phyloP scores from a whole-genome alignment of 2,888 invertebrate genomes.

The Sturmia bella region DNA sequence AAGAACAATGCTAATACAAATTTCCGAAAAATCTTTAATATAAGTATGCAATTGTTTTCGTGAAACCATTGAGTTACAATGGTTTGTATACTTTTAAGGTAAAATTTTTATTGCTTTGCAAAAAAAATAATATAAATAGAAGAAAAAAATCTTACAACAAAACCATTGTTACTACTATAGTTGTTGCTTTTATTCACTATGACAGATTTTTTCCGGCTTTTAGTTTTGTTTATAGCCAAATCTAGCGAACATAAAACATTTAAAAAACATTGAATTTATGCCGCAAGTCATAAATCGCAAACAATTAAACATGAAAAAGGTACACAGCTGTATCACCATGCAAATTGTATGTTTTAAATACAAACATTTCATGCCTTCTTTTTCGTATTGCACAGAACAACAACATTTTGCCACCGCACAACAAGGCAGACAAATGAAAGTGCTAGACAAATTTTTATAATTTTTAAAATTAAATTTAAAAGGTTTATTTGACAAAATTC shows the following conservation, averaged over 20 bases:
- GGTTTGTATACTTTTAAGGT: not conserved
- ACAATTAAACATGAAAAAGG: constrained; percentile 44
- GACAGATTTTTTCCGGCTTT: constrained; percentile 46
- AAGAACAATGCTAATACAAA: constrained; percentile 38
- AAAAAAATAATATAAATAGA: constrained; percentile 4
- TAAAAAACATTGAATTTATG: constrained; percentile 57
- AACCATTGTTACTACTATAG: constrained; percentile 23
- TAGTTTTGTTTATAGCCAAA: constrained; percentile 42
- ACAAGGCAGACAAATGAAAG: constrained; percentile 26
- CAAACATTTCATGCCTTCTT: constrained; percentile 66
- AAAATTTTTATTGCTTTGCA: constrained; percentile 37
- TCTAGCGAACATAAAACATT: constrained; percentile 56
- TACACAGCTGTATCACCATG: constrained; percentile 26
- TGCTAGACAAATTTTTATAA: constrained; percentile 52
- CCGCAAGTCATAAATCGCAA: constrained; percentile 66
- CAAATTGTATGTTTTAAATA: constrained; percentile 67
- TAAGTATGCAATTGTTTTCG: not conserved
- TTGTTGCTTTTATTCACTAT: constrained; percentile 36
- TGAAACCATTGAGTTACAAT: not conserved
- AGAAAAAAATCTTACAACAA: not conserved
- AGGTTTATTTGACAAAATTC: constrained; percentile 47
- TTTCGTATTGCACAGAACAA: constrained; percentile 29
- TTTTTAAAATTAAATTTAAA: constrained; percentile 46
- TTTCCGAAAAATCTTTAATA: constrained; percentile 26
- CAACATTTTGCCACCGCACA: constrained; percentile 17